Evolutionary conservation across 2,888 invertebrate species (phyloP), one percentile per base, ranked within the genome.

Genomic region (Octonoba sinensis): DNA sequence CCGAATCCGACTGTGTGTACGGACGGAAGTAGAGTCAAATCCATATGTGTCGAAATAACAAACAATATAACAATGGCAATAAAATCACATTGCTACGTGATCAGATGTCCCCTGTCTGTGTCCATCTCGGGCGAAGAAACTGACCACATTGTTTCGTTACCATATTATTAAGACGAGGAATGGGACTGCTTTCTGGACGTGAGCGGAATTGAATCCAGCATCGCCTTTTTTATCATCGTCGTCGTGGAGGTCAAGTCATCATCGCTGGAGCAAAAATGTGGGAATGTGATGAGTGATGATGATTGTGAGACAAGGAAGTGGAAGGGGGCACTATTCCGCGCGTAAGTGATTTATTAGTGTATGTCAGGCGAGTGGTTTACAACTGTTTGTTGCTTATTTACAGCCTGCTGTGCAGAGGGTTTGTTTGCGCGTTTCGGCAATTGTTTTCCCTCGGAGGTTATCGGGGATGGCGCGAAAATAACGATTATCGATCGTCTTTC

Each of bases 101-200:
- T 15, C 44, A 24, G 60, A 51, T 59, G 64, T 67, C 54, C 67
- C 67, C 66, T 60, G 54, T 67, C 75, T 54, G 36, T 36, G 36
- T 36, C 36, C 36, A 36, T 36, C 36, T 8, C 36, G 36, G 6
- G 36, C 36, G 36, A 36, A 49, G 24, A 49, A 20, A 44, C 60
- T 24, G 67, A 46, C 47, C 57, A 66, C 65, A 66, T 74, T 74
- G 65, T 74, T 66, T 65, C 66, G 36, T 46, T 44, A 60, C 59
- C 49, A 51, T 75, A 75, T 75, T 75, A 75, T 75, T 75, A 75
- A 47, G 60, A 54, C 36, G 51, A 59, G 75, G 69, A 75, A 75
- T 75, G 44, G 67, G 65, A 57, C 57, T 57, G 36, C 59, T 54
- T 54, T 18, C 12, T 24, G 27, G 59, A 75, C 75, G 75, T 75